Percentiles rank a stretch among this genome's conserved stretches.
These are phyloP conservation scores for Equus quagga DNA, from an alignment of 2,113 vertebrate genomes.

Conservation along the genomic window DNA sequence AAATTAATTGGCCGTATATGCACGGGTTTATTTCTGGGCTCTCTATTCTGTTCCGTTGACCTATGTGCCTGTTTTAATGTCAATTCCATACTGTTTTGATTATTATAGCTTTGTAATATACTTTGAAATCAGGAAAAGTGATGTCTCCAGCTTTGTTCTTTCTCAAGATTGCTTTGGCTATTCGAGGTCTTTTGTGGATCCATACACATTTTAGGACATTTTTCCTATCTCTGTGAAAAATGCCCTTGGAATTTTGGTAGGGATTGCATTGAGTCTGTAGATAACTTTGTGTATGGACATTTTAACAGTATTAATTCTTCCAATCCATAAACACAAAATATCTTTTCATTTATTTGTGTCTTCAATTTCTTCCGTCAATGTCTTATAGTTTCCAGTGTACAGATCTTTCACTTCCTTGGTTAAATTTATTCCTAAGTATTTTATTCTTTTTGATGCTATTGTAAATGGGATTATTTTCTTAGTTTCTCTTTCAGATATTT, in stretches of 20 bases:
- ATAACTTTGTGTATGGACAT: not conserved
- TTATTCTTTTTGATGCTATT: no score
- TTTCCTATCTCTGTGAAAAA: not conserved
- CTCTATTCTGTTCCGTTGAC: not conserved
- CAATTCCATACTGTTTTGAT: not conserved
- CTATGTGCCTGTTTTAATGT: not conserved
- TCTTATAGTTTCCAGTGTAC: no score
- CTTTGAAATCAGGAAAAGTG: not conserved
- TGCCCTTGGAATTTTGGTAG: not conserved
- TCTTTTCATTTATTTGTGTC: no score
- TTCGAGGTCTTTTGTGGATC: not conserved
- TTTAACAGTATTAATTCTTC: not conserved
- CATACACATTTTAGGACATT: not conserved
- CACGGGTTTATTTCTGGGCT: not conserved
- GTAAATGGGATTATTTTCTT: no score
- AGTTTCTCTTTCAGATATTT: no score
- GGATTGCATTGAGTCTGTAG: no score
- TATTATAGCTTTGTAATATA: not conserved
- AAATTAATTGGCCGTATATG: not conserved
- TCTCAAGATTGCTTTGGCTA: not conserved
- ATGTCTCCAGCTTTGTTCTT: not conserved
- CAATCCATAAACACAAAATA: not conserved
- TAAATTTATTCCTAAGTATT: no score
- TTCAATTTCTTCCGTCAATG: no score
- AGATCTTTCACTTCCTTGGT: no score